phyloP scores from a whole-genome alignment of 2,797 vertebrate species.

The Sebastes kiyomatsui region DNA sequence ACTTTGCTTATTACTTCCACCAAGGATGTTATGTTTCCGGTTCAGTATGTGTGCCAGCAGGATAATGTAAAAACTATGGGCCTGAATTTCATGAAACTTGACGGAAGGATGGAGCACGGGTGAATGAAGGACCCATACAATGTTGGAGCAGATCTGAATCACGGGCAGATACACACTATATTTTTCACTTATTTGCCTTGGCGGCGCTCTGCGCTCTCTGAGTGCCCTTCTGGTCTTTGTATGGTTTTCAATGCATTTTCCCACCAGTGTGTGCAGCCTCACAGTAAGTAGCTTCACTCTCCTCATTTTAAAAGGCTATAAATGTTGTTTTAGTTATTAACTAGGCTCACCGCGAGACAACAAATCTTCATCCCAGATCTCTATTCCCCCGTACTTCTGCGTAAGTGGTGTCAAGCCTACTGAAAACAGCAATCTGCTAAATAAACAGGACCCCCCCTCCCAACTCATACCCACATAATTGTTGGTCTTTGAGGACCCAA shows the following conservation, averaged over 20 bases:
- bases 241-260: neutral
- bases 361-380: neutral
- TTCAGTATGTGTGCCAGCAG: neutral
- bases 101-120: neutral
- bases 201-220: neutral
- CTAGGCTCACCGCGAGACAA: neutral
- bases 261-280: too few relatives aligned
- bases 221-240: neutral
- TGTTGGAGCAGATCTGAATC: neutral
- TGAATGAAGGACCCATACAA: neutral
- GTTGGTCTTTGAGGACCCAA: slow-evolving; percentile 32
- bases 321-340: slow-evolving; percentile 4
- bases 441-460: slow-evolving; percentile 22
- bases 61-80: neutral
- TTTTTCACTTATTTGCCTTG: neutral
- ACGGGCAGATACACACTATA: neutral
- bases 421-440: slow-evolving; percentile 41
- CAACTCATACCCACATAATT: slow-evolving; percentile 29
- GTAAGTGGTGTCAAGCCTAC: neutral
- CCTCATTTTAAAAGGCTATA: neutral
- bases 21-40: neutral
- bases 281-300: neutral
- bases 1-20: neutral
- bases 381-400: neutral
- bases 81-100: neutral